Conservation (phyloP, 2,888 invertebrate species). For the Argynnis bischoffii region DNA sequence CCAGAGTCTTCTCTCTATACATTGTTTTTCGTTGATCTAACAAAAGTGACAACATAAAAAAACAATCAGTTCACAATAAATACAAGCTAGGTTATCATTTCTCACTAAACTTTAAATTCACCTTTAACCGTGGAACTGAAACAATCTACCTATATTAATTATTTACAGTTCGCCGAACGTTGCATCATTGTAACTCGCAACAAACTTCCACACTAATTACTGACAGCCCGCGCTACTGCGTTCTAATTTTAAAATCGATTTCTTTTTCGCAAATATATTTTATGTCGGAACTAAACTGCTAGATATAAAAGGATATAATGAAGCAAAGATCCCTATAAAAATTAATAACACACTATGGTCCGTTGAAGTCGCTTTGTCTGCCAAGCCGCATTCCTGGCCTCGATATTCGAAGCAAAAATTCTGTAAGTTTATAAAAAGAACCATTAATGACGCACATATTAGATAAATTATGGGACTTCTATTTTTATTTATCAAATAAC, state of each 20-base stretch:
- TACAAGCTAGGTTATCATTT: slow-evolving; percentile 15
- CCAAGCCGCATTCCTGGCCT: slow-evolving; percentile 64
- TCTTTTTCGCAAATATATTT: slow-evolving; percentile 38
- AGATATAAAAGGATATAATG: slow-evolving; percentile 47
- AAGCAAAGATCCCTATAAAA: slow-evolving; percentile 50
- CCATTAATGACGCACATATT: slow-evolving; percentile 23
- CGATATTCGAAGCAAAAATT: slow-evolving; percentile 74
- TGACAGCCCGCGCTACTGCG: slow-evolving; percentile 41
- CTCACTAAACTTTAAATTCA: slow-evolving; percentile 34
- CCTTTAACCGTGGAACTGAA: slow-evolving; percentile 44
- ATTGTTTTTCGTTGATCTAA: no score
- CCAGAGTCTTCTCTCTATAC: no score
- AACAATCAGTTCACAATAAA: slow-evolving; percentile 12
- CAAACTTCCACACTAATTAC: slow-evolving; percentile 46
- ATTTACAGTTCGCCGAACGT: slow-evolving; percentile 52
- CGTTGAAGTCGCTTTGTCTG: slow-evolving; percentile 47
- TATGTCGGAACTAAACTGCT: slow-evolving; percentile 51
- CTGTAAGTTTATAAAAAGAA: slow-evolving; percentile 52
- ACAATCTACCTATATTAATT: slow-evolving; percentile 45
- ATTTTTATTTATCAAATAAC: not conserved
- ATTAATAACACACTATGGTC: slow-evolving; percentile 51
- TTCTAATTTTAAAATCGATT: slow-evolving; percentile 48
- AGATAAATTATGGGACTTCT: slow-evolving; percentile 2
- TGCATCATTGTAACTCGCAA: slow-evolving; percentile 43
- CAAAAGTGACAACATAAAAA: no score